A percentile compares a stretch with the other conserved stretches of the same genome.
phyloP scores from a whole-genome alignment of 2,797 vertebrate species.

The Pipistrellus pygmaeus region DNA sequence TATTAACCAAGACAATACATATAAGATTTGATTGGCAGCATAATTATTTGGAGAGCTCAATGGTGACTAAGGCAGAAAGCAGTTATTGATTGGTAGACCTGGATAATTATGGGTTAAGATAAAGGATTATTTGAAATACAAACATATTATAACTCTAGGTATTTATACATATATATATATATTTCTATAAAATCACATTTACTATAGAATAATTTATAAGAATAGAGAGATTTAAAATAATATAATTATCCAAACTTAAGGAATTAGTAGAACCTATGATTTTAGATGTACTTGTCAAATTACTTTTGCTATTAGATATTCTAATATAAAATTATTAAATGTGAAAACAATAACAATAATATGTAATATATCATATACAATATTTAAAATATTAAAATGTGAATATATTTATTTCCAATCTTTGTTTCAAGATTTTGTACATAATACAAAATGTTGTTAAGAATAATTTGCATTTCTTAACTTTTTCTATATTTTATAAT shows the following conservation, averaged over 20 bases:
- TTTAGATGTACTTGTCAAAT: background rate
- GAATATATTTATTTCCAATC: background rate
- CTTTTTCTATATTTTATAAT: background rate
- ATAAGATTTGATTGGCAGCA: background rate
- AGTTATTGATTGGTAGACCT: background rate
- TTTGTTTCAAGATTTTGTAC: background rate
- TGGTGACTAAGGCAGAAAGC: background rate
- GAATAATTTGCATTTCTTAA: background rate
- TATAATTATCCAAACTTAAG: background rate
- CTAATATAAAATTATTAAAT: background rate
- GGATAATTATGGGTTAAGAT: background rate
- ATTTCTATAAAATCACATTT: background rate
- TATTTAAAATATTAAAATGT: background rate
- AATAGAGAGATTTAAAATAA: slow-evolving; percentile 22
- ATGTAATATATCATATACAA: background rate
- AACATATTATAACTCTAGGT: background rate
- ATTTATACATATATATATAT: background rate
- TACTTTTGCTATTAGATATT: background rate
- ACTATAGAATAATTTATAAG: background rate
- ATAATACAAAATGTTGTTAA: background rate
- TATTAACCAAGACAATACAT: background rate
- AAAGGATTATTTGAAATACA: slow-evolving; percentile 22
- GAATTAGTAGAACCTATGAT: background rate
- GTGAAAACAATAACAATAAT: background rate
- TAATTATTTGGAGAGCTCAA: background rate